Conservation (phyloP, 2,113 vertebrate species). For the Scalopus aquaticus region DNA sequence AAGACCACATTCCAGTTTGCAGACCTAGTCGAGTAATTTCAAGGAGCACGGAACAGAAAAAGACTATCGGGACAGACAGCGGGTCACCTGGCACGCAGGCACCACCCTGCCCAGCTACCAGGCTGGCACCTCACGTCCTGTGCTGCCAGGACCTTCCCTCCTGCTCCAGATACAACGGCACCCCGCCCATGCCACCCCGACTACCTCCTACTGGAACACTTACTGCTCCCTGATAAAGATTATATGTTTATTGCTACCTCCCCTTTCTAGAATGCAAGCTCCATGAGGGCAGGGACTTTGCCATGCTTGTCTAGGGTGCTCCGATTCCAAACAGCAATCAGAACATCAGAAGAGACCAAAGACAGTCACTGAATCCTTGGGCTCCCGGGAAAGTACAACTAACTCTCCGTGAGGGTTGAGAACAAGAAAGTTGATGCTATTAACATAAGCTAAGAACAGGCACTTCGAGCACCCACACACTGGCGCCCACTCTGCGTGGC, state of each 20-base stretch:
- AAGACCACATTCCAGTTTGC: not conserved
- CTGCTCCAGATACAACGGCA: rapidly evolving
- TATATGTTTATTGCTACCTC: not conserved
- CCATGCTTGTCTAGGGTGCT: not conserved
- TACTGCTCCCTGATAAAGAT: not conserved
- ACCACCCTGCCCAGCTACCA: not conserved
- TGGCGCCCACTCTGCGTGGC: not conserved
- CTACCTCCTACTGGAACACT: not conserved
- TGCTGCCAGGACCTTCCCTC: not conserved
- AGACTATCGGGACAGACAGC: not conserved
- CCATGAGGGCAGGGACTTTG: not conserved
- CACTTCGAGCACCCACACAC: not conserved
- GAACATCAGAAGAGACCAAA: not conserved
- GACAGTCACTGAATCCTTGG: not conserved
- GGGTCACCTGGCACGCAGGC: not conserved
- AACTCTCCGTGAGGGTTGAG: not conserved
- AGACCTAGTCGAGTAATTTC: not conserved
- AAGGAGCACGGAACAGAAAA: not conserved
- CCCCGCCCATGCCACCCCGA: rapidly evolving
- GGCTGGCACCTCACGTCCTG: not conserved
- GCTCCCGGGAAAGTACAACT: not conserved
- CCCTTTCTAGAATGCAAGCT: not conserved
- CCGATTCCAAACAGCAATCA: not conserved
- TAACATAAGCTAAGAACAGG: not conserved
- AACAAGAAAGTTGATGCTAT: not conserved